A percentile compares a stretch with the other conserved stretches of the same genome.
Evolutionary conservation across 2,888 invertebrate species (phyloP).

Genomic region (Pristionchus exspectatus): DNA sequence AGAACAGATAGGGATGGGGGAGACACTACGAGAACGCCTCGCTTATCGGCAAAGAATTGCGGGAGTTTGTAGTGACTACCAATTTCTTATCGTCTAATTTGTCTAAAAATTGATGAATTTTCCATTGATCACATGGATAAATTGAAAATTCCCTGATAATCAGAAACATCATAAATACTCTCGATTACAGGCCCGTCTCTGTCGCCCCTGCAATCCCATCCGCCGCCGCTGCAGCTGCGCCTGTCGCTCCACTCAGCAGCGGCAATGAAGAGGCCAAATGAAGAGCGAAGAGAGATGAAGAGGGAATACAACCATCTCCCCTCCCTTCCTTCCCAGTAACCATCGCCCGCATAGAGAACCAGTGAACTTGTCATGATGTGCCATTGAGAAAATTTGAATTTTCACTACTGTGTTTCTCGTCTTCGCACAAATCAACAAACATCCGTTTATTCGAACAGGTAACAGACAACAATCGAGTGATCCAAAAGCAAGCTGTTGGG

Average conservation of each 20-base stretch:
- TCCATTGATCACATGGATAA: no score
- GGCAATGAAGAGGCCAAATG: background rate
- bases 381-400: background rate
- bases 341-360: background rate
- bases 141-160: no score
- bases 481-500: no score
- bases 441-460: background rate
- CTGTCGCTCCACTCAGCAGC: background rate
- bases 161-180: background rate
- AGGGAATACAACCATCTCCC: background rate
- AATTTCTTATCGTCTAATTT: no score
- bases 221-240: background rate
- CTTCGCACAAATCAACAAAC: background rate
- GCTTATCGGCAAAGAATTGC: no score
- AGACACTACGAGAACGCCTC: no score
- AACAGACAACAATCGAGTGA: no score
- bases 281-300: background rate
- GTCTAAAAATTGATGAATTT: no score
- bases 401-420: background rate
- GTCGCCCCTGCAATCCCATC: background rate
- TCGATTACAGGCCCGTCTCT: background rate
- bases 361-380: background rate
- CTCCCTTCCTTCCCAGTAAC: background rate
- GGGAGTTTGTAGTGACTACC: no score
- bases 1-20: no score